These are phyloP conservation scores for Misgurnus mizolepis DNA, from an alignment of 2,113 vertebrate genomes.

Conservation along the genomic window DNA sequence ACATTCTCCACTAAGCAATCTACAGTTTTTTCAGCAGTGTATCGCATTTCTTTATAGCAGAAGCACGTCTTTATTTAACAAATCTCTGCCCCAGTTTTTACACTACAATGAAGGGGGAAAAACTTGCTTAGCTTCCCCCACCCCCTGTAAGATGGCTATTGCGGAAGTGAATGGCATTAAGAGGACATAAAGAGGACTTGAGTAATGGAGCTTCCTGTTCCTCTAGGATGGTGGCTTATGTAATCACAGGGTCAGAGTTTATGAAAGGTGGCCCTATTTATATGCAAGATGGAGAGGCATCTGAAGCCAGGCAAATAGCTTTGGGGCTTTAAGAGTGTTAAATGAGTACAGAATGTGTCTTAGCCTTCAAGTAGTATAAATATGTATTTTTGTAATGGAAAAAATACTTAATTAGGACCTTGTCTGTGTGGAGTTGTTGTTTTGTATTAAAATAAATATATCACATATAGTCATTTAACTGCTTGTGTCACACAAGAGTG, in stretches of 20 bases:
- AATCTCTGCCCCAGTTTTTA: conserved; percentile 30
- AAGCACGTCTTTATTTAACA: not conserved
- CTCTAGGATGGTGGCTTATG: conserved; percentile 52
- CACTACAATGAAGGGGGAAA: not conserved
- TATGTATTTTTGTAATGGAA: not conserved
- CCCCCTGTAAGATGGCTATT: conserved; percentile 27
- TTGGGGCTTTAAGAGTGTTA: not conserved
- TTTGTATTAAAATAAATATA: not conserved
- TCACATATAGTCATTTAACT: not conserved
- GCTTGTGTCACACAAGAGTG: too few relatives aligned
- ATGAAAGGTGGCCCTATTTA: not conserved
- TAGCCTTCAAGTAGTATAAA: not conserved
- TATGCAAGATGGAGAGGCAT: not conserved
- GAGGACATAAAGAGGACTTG: conserved; percentile 61
- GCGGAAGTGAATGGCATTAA: conserved; percentile 69
- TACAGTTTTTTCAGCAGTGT: not conserved
- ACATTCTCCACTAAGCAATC: not conserved
- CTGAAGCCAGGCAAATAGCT: not conserved
- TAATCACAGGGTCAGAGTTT: conserved; percentile 53
- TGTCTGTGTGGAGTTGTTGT: not conserved
- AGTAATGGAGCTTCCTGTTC: conserved; percentile 63
- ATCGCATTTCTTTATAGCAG: not conserved
- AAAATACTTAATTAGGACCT: not conserved
- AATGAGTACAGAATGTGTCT: not conserved
- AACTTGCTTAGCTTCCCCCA: conserved; percentile 5